Conservation (phyloP, 2,797 vertebrate species). For the Cirrhinus molitorella region DNA sequence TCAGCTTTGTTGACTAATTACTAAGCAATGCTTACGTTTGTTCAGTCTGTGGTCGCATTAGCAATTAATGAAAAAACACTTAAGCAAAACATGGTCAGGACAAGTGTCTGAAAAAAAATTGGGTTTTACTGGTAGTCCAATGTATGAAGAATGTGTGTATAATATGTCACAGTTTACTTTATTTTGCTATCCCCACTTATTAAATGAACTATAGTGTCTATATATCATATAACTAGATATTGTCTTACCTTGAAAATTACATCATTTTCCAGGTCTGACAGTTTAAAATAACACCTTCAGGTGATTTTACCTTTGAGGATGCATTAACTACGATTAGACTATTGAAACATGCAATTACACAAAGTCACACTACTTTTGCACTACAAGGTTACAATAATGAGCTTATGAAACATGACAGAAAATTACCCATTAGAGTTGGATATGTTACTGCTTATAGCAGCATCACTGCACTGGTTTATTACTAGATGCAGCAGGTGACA, state of each 20-base stretch:
- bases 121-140: too few species aligned
- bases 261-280: neutral
- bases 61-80: too few species aligned
- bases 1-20: too few species aligned
- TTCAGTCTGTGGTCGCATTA: too few species aligned
- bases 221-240: too few species aligned
- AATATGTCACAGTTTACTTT: too few species aligned
- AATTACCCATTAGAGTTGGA: neutral
- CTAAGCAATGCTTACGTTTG: too few species aligned
- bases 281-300: neutral
- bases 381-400: neutral
- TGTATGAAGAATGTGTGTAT: too few species aligned
- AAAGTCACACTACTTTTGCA: neutral
- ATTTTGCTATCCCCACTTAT: too few species aligned
- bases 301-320: neutral
- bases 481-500: neutral
- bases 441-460: neutral
- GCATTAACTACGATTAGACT: neutral
- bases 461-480: neutral
- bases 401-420: neutral
- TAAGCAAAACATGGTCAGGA: too few species aligned
- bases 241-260: constrained; percentile 1
- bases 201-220: too few species aligned
- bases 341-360: neutral
- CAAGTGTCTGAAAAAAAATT: too few species aligned